Conservation (phyloP, 2,888 invertebrate genomes). For the Ophioninae sp. region DNA sequence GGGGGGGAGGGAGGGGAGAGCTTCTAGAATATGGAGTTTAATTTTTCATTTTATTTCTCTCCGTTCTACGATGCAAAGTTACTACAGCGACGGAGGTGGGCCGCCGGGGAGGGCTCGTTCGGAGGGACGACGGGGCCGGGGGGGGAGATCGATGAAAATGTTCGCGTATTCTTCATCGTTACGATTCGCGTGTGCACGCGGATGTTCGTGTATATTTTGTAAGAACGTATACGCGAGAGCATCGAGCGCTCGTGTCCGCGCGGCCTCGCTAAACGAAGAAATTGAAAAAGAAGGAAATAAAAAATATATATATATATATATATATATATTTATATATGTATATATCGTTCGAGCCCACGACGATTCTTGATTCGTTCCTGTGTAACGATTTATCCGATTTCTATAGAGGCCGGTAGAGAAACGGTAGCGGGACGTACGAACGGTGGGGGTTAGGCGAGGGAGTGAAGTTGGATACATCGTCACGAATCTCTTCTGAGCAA, state of each 20-base stretch:
- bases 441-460: not conserved
- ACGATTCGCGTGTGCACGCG: not conserved
- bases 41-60: conserved; percentile 52
- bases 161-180: conserved; percentile 30
- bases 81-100: not conserved
- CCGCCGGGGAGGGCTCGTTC: too few species aligned
- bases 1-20: too few species aligned
- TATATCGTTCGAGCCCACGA: conserved; percentile 30
- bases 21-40: conserved; percentile 41
- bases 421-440: not conserved
- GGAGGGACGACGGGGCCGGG: not conserved
- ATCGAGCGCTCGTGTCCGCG: conserved; percentile 14
- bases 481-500: conserved; percentile 19
- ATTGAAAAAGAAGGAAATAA: not conserved
- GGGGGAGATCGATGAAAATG: conserved; percentile 48
- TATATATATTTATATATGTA: too few species aligned
- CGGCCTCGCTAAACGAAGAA: conserved; percentile 14
- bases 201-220: not conserved
- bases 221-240: conserved; percentile 2
- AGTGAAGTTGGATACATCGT: conserved; percentile 6
- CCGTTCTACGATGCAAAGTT: conserved; percentile 41
- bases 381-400: conserved; percentile 46
- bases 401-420: conserved; percentile 1
- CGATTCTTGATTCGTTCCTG: conserved; percentile 50
- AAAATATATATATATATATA: too few species aligned